Conservation (phyloP, 2,797 vertebrate species). For the Clamator glandarius region DNA sequence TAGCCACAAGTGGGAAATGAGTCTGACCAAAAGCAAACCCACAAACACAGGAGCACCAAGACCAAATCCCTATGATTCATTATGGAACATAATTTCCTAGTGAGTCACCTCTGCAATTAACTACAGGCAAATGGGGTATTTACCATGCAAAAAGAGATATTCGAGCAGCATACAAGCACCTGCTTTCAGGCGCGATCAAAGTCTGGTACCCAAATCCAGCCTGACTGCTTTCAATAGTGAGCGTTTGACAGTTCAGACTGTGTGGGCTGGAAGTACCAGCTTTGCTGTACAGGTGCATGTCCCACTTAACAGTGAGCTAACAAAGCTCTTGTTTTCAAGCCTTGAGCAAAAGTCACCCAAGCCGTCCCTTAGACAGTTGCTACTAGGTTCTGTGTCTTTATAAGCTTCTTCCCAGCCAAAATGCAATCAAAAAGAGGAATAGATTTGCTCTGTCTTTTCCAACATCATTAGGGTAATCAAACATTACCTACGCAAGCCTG, state of each 20-base stretch:
- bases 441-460: slow-evolving; percentile 50
- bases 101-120: not conserved
- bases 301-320: not conserved
- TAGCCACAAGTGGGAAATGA: not conserved
- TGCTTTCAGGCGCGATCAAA: not conserved
- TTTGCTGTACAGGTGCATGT: not conserved
- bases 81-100: not conserved
- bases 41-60: not conserved
- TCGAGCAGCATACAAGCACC: not conserved
- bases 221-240: not conserved
- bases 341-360: not conserved
- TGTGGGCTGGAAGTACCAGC: not conserved
- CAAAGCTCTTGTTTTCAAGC: not conserved
- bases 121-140: not conserved
- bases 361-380: not conserved
- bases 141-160: not conserved
- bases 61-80: accelerated
- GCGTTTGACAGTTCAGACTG: not conserved
- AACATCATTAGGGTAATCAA: slow-evolving; percentile 63
- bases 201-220: not conserved
- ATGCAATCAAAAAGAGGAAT: slow-evolving; percentile 50
- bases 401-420: slow-evolving; percentile 43
- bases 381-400: not conserved
- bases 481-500: slow-evolving; percentile 67
- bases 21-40: not conserved